Percentiles rank a stretch among this genome's conserved stretches.
Evolutionary conservation across 2,113 vertebrate species (phyloP).

Genomic region (Tyto alba): DNA sequence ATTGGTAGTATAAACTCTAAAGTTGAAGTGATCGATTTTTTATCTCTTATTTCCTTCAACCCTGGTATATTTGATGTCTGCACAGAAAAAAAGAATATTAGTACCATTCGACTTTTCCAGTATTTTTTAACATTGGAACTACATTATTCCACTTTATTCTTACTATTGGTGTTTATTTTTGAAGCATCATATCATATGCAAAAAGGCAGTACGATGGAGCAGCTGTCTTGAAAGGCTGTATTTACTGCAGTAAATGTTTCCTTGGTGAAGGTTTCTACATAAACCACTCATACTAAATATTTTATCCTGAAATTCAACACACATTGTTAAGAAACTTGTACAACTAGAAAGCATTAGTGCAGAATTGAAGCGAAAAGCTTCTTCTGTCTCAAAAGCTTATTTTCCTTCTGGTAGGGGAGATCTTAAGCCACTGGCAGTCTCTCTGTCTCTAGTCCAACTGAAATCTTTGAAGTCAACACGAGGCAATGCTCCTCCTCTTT

Average conservation of each 20-base stretch:
- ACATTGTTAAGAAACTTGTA: background rate
- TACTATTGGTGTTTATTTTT: background rate
- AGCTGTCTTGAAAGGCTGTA: background rate
- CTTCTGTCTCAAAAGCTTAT: background rate
- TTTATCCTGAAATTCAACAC: background rate
- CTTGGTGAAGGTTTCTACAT: background rate
- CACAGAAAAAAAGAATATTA: background rate
- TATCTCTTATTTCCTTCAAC: constrained; percentile 4
- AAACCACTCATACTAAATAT: background rate
- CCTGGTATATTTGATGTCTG: background rate
- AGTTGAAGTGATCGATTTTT: constrained; percentile 2
- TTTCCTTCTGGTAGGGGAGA: background rate
- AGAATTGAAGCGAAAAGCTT: background rate
- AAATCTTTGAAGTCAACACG: background rate
- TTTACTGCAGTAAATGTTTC: background rate
- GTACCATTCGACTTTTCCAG: background rate
- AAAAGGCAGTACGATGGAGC: background rate
- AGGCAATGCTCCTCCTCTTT: background rate
- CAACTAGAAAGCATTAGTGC: background rate
- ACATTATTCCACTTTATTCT: background rate
- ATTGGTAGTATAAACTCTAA: background rate
- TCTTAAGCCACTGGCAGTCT: background rate
- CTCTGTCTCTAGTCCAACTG: background rate
- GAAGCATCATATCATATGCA: background rate
- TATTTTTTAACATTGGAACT: background rate